Evolutionary conservation across 2,113 vertebrate genomes (phyloP).

Genomic region (Tachysurus fulvidraco): DNA sequence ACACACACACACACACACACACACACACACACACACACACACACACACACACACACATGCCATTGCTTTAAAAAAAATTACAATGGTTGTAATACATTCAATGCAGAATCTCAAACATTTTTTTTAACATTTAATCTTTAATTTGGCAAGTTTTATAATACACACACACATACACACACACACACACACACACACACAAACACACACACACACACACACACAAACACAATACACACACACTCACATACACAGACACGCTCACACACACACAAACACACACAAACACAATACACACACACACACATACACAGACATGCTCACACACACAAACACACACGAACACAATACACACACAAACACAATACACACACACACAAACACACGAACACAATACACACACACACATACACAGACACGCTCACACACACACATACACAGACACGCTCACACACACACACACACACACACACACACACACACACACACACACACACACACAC

Average conservation of each 20-base stretch:
- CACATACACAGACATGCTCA: background rate
- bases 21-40: background rate
- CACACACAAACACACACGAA: too few relatives aligned
- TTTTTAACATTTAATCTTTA: background rate
- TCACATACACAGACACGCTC: background rate
- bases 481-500: background rate
- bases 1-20: background rate
- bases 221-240: background rate
- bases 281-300: background rate
- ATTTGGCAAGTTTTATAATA: background rate
- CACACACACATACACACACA: too few relatives aligned
- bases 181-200: background rate
- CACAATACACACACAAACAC: background rate
- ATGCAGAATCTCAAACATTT: background rate
- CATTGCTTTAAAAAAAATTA: too few relatives aligned
- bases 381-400: background rate
- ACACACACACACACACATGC: constrained; percentile 6
- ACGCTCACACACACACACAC: background rate
- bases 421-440: background rate
- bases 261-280: background rate
- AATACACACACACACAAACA: constrained; percentile 1
- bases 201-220: too few relatives aligned
- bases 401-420: background rate
- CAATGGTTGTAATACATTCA: too few relatives aligned
- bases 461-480: background rate